Evolutionary conservation across 2,888 invertebrate species (phyloP), one percentile per base, ranked within the genome.

Genomic region (Stenotaenia linearis): DNA sequence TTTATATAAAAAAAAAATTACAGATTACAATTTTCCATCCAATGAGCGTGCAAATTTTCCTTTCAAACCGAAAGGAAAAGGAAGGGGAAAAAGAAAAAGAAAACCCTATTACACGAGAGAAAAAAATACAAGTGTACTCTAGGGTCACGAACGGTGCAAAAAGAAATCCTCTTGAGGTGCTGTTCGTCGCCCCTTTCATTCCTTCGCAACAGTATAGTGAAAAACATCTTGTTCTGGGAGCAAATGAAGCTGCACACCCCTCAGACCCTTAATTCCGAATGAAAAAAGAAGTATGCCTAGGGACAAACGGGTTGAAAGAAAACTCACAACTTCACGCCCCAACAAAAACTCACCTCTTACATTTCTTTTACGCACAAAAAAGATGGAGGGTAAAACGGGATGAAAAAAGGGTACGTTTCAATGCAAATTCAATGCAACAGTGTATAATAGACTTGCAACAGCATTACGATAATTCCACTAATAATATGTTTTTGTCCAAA

Each of bases 281-380:
- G 12, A 69, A 69, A 12, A 69, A 69, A 69, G 69, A 69, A 25
- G 23, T 28, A 25, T 69, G 69, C 69, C 69, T 0, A 28, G 69
- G 69, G 69, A 69, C 69, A 69, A 69, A 69, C 69, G 69, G 69
- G 69, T 69, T 69, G 69, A 69, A 69, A 25, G 25, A 28, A 69
- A 69, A 69, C 69, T 69, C 69, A 69, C 69, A 69, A 69, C 69
- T 69, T 69, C 69, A 69, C 69, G 69, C 69, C 69, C 69, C 69
- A 25, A 69, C 69, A 69, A 69, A 69, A 69, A 69, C 28, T 69
- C 25, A 69, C 69, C 69, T 69, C 69, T 69, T 69, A 25, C 69
- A 69, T 50, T 50, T 6, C 50, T 18, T 18, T n/a, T n/a, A n/a
- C 32, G 9, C 32, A 45, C 45, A 45, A 61, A 56, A 69, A 69